Evolutionary conservation across 2,113 vertebrate genomes (phyloP).

Genomic region (Perca schrenkii): DNA sequence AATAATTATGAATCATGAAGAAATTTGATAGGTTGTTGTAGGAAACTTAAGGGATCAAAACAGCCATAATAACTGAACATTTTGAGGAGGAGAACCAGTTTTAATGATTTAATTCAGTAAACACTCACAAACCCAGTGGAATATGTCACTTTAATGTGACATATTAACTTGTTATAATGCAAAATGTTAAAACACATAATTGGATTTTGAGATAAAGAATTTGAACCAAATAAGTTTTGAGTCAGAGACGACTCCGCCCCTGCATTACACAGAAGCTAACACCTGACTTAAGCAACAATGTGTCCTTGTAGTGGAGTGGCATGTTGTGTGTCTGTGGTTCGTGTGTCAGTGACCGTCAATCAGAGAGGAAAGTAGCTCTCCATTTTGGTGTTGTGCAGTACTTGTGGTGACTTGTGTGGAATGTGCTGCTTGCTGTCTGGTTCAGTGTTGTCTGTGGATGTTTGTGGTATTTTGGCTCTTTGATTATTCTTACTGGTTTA

Average conservation of each 20-base stretch:
- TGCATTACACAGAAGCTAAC: not conserved
- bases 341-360: conserved; percentile 45
- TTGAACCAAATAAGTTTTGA: not conserved
- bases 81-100: conserved; percentile 19
- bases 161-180: not conserved
- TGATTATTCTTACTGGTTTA: conserved; percentile 1
- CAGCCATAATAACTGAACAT: not conserved
- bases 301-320: conserved; percentile 62
- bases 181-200: not conserved
- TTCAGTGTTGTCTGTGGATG: conserved; percentile 72
- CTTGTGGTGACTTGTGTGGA: conserved; percentile 41
- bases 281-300: conserved; percentile 23
- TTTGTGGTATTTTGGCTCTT: conserved; percentile 60
- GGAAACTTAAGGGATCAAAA: not conserved
- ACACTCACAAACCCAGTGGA: not conserved
- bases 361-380: conserved; percentile 44
- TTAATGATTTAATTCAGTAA: conserved; percentile 23
- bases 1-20: conserved; percentile 15
- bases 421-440: conserved; percentile 59
- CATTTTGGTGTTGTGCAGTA: conserved; percentile 67
- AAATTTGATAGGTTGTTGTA: not conserved
- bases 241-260: not conserved
- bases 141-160: conserved; percentile 6
- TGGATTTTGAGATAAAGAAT: conserved; percentile 1
- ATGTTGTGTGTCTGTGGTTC: conserved; percentile 68